These are phyloP conservation scores for Ephialtes manifestator DNA, from an alignment of 2,888 invertebrate species.

Conservation along the genomic window DNA sequence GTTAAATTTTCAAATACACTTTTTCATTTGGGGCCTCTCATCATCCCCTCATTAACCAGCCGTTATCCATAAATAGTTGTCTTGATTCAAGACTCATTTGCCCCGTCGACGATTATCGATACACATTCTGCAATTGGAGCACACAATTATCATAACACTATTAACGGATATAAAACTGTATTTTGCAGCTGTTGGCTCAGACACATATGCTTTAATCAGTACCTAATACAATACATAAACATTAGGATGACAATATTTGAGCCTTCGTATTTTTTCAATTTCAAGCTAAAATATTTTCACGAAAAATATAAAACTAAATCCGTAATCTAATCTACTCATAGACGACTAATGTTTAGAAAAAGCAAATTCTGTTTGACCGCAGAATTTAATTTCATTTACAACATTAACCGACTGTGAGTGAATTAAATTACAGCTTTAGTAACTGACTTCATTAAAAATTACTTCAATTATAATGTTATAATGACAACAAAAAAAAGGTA, in stretches of 20 bases:
- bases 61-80: slow-evolving; percentile 6
- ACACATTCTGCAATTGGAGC: slow-evolving; percentile 22
- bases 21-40: not conserved
- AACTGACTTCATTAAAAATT: too few species aligned
- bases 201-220: slow-evolving; percentile 1
- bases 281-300: too few species aligned
- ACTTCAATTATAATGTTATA: too few species aligned
- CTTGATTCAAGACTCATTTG: not conserved
- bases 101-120: slow-evolving; percentile 36
- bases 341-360: too few species aligned
- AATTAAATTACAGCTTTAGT: too few species aligned
- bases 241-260: not conserved
- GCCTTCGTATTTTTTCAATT: not conserved
- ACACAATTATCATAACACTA: not conserved
- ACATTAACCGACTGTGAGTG: too few species aligned
- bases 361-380: too few species aligned
- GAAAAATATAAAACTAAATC: not conserved
- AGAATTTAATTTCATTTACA: too few species aligned
- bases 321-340: too few species aligned
- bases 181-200: not conserved
- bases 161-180: not conserved
- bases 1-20: too few species aligned
- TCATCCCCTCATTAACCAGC: not conserved
- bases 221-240: slow-evolving; percentile 1
- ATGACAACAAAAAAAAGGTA: too few species aligned